Evolutionary conservation across 2,888 invertebrate species (phyloP).

Genomic region (Dasysyrphus albostriatus): DNA sequence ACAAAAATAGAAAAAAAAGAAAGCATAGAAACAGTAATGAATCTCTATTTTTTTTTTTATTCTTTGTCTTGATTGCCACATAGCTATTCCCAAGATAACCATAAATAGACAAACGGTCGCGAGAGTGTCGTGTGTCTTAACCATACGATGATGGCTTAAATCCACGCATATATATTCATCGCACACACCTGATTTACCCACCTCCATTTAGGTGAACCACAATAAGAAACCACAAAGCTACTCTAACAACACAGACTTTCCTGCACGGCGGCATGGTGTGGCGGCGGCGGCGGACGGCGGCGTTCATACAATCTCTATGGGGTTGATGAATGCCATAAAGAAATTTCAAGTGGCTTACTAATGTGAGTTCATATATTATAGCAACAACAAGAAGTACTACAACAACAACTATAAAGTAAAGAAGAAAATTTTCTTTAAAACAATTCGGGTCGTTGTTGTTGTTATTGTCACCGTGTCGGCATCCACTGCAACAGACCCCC

Average conservation of each 20-base stretch:
- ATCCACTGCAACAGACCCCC: background rate
- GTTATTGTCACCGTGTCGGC: background rate
- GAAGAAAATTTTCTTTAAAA: constrained; percentile 58
- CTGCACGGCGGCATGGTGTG: too few species aligned
- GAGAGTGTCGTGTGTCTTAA: constrained; percentile 57
- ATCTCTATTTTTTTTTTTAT: constrained; percentile 35
- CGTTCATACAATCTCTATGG: constrained; percentile 1
- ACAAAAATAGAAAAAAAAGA: constrained; percentile 51
- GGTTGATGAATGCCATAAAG: constrained; percentile 54
- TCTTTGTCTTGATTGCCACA: constrained; percentile 12
- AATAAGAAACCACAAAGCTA: constrained; percentile 27
- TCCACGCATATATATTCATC: constrained; percentile 24
- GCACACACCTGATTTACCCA: constrained; percentile 65
- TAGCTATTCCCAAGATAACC: constrained; percentile 41
- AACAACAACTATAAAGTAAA: background rate
- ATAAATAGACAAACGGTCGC: constrained; percentile 57
- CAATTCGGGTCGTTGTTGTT: constrained; percentile 65
- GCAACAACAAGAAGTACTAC: background rate
- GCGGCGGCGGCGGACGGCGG: too few species aligned
- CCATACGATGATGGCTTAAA: constrained; percentile 9
- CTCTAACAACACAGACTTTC: background rate
- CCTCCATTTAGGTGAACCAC: constrained; percentile 52
- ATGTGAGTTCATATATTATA: background rate
- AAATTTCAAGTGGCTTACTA: constrained; percentile 47
- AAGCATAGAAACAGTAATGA: constrained; percentile 64